Evolutionary conservation across 2,797 vertebrate genomes (phyloP).

Genomic region (Sternotherus odoratus): DNA sequence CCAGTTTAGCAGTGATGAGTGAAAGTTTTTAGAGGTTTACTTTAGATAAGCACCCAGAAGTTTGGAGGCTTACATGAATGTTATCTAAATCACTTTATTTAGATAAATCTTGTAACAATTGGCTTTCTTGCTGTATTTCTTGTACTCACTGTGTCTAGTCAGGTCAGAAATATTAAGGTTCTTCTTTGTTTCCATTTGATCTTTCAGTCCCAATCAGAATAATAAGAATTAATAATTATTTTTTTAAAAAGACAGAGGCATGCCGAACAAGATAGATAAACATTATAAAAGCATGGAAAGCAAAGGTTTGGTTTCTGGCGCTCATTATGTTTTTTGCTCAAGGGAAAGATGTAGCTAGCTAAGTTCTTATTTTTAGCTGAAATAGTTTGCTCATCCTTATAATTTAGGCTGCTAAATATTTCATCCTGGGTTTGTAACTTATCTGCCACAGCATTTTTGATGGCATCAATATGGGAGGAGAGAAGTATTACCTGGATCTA

Average conservation of each 20-base stretch:
- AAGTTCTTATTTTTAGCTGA: background rate
- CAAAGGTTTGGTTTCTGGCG: background rate
- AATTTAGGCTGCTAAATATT: too few relatives aligned
- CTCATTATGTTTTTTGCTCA: background rate
- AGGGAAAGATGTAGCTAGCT: background rate
- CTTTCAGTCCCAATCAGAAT: background rate
- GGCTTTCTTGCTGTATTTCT: background rate
- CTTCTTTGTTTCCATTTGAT: background rate
- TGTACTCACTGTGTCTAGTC: background rate
- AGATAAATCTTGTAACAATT: background rate
- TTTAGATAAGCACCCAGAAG: background rate
- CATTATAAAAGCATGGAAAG: background rate
- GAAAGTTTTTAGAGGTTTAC: background rate
- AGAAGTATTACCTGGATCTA: too few relatives aligned
- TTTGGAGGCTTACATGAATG: background rate
- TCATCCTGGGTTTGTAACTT: too few relatives aligned
- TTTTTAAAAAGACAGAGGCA: background rate
- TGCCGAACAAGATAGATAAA: background rate
- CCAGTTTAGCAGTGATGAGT: background rate
- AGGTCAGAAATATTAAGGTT: background rate
- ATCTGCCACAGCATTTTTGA: too few relatives aligned
- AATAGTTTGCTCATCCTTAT: background rate
- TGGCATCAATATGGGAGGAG: too few relatives aligned
- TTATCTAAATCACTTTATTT: background rate
- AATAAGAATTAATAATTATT: too few relatives aligned